A percentile compares a stretch with the other conserved stretches of the same genome.
These are phyloP conservation scores for Oscheius sp. DNA, from an alignment of 2,888 invertebrate genomes.

Conservation along the genomic window DNA sequence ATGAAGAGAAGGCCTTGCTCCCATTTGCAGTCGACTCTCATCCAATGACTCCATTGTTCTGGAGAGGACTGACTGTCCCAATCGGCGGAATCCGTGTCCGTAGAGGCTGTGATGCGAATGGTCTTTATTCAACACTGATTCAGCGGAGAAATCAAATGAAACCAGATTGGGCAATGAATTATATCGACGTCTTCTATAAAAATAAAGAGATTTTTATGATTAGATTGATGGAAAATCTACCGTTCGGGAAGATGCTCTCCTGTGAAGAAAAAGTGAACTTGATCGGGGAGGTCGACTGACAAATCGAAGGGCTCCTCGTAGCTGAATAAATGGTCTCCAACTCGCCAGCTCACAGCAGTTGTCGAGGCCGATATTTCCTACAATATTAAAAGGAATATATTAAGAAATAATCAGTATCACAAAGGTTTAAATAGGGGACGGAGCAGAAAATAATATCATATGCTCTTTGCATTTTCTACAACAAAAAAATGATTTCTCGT, in stretches of 20 bases:
- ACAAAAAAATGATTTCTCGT: slow-evolving; percentile 1
- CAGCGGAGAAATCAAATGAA: background rate
- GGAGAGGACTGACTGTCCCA: slow-evolving; percentile 1
- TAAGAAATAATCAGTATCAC: too few species aligned
- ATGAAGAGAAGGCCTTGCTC: slow-evolving; percentile 13
- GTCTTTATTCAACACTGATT: background rate
- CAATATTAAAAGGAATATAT: background rate
- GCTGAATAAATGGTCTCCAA: slow-evolving; percentile 27
- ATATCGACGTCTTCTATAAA: slow-evolving; percentile 11
- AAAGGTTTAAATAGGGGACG: too few species aligned
- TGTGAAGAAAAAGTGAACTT: slow-evolving; percentile 26
- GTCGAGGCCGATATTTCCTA: background rate
- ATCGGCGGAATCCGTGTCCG: slow-evolving; percentile 17
- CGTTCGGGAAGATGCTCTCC: slow-evolving; percentile 22
- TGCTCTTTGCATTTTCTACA: background rate
- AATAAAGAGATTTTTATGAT: too few species aligned
- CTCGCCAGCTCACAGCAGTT: slow-evolving; percentile 15
- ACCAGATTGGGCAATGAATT: slow-evolving; percentile 15
- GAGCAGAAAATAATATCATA: background rate
- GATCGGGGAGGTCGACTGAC: slow-evolving; percentile 7
- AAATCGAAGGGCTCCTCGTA: slow-evolving; percentile 20
- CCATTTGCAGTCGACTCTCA: slow-evolving; percentile 14
- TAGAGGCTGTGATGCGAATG: slow-evolving; percentile 18
- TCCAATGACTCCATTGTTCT: slow-evolving; percentile 14
- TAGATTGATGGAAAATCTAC: background rate